Evolutionary conservation across 2,113 vertebrate genomes (phyloP), one percentile per base, ranked within the genome.

Genomic region (Trichomycterus rosablanca): DNA sequence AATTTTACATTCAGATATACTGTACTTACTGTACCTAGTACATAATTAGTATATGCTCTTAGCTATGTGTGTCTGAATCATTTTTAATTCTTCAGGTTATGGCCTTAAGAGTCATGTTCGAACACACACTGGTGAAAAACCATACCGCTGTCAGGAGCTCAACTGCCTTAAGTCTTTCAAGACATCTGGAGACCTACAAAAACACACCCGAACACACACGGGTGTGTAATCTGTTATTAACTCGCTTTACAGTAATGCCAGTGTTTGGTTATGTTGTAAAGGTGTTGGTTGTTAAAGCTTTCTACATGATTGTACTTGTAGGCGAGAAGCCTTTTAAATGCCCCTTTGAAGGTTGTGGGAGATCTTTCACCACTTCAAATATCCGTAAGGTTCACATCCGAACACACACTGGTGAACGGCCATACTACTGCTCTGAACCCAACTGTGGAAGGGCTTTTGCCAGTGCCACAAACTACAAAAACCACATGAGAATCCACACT

Each of bases 401-500:
- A 51, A 99, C 96, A 22, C 96, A 99, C 65, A 99, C 96, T 0
- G 96, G 96, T 0, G 96, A 99, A 85, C 85, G 96, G 70, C 96
- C 96, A 0, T 99, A 99, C 69, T 98, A 97, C 79, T 99, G 96
- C 80, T 91, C 95, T 35, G 96, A 99, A 76, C 93, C 96, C 35
- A 96, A 89, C 83, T 99, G 96, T 62, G 95, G 96, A 20, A 88
- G 96, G 52, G 94, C 94, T 23, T 99, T 99, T 70, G 95, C 96
- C 76, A 98, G 95, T 59, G 96, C 96, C 76, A 99, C 96, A 46
- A 99, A 99, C 79, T 99, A 99, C 66, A 99, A 99, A 84, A 99
- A 99, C 80, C 96, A 99, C 2, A 94, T 99, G 88, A 90, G 96
- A 78, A 99, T 99, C 86, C 96, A 99, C 79, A 99, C 96, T 64